Conservation (phyloP, 1,140 invertebrate genomes). For the Coelopa frigida region DNA sequence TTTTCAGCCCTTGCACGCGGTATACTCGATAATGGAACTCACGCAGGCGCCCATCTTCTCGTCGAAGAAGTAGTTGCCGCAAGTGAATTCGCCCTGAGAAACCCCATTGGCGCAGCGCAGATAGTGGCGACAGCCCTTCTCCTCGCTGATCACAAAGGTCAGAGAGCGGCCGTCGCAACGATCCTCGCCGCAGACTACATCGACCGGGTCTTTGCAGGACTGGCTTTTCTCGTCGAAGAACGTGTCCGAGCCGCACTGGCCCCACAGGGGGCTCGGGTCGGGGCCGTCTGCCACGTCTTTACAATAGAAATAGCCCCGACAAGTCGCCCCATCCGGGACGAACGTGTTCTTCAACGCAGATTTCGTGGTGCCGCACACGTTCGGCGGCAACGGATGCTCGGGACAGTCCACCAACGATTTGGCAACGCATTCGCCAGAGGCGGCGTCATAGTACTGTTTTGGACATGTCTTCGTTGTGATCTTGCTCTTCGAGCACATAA, state of each 20-base stretch:
- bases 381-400: constrained; percentile 21
- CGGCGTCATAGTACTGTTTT: constrained; percentile 20
- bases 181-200: constrained; percentile 22
- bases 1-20: background rate
- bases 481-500: constrained; percentile 12
- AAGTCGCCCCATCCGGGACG: constrained; percentile 28
- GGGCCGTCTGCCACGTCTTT: constrained; percentile 25
- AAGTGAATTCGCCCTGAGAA: constrained; percentile 6
- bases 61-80: constrained; percentile 6
- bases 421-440: constrained; percentile 11
- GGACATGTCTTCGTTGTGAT: constrained; percentile 11
- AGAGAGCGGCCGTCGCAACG: constrained; percentile 27
- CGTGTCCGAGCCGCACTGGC: constrained; percentile 14
- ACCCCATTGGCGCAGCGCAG: constrained; percentile 19
- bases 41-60: background rate
- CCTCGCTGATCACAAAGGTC: constrained; percentile 20
- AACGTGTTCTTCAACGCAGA: constrained; percentile 22
- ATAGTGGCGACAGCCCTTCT: constrained; percentile 25
- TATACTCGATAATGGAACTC: background rate
- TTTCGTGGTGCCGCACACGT: constrained; percentile 29
- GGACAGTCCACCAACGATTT: constrained; percentile 22
- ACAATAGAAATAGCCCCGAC: constrained; percentile 33
- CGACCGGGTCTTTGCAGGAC: constrained; percentile 12
- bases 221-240: constrained; percentile 26
- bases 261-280: constrained; percentile 18